Conservation (phyloP, 2,888 invertebrate genomes). For the Caenorhabditis sp. region DNA sequence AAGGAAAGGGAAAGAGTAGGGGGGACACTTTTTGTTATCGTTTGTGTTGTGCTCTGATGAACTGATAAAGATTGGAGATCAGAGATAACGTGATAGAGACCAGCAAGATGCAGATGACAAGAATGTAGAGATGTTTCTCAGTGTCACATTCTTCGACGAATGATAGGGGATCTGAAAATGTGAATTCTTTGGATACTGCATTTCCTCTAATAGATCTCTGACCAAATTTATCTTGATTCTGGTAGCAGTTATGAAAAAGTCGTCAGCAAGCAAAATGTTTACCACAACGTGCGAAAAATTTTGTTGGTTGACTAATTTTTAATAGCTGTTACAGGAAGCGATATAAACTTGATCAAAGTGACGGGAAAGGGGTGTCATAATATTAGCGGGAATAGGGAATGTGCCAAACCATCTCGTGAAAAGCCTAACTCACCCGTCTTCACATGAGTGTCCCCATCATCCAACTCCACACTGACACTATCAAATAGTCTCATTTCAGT, state of each 20-base stretch:
- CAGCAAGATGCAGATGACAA: conserved; percentile 40
- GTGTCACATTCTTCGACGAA: conserved; percentile 21
- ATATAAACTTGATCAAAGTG: no score
- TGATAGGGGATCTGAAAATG: conserved; percentile 22
- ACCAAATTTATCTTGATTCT: no score
- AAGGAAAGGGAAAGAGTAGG: conserved; percentile 18
- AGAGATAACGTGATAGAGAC: conserved; percentile 50
- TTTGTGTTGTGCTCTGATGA: conserved; percentile 52
- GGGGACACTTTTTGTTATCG: conserved; percentile 24
- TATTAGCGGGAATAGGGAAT: conserved; percentile 1
- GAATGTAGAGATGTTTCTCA: conserved; percentile 40
- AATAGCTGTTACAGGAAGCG: no score
- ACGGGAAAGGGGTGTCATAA: no score
- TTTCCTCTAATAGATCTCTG: no score
- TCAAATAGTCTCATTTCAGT: conserved; percentile 73
- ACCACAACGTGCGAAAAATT: no score
- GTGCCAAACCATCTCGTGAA: background rate
- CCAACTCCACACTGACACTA: conserved; percentile 74
- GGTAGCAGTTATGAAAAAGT: no score
- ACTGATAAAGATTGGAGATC: conserved; percentile 60
- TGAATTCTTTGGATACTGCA: background rate
- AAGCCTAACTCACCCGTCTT: conserved; percentile 12
- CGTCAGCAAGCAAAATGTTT: no score
- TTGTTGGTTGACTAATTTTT: no score
- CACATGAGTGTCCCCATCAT: conserved; percentile 36